Percentiles rank a stretch among this genome's conserved stretches.
Evolutionary conservation across 1,140 invertebrate genomes (phyloP).

Genomic region (Micrasema minimum): DNA sequence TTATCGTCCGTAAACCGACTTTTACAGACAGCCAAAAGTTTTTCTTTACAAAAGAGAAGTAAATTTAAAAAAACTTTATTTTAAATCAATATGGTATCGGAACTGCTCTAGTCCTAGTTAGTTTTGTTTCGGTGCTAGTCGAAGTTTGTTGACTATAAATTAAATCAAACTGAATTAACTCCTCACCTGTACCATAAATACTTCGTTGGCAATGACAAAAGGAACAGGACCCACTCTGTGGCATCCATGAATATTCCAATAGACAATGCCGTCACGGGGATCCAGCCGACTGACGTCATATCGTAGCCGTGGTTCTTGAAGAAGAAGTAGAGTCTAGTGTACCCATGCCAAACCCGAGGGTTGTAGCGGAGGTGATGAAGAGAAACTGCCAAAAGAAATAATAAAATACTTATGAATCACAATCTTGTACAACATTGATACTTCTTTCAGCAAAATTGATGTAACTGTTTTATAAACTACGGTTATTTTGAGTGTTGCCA

Average conservation of each 20-base stretch:
- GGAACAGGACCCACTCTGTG: slow-evolving; percentile 56
- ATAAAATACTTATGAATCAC: too few species aligned
- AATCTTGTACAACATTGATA: too few species aligned
- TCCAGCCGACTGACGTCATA: slow-evolving; percentile 39
- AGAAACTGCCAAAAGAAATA: slow-evolving; percentile 25
- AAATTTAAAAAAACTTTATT: too few species aligned
- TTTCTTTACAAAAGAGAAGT: too few species aligned
- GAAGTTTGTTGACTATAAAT: too few species aligned
- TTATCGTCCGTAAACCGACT: too few species aligned
- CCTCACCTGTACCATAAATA: slow-evolving; percentile 57
- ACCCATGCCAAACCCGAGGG: slow-evolving; percentile 17
- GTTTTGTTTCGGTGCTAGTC: too few species aligned
- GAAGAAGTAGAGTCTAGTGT: slow-evolving; percentile 41
- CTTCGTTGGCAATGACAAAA: slow-evolving; percentile 57
- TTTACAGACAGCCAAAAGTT: too few species aligned
- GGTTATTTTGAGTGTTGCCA: not conserved
- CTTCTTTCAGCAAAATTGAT: not conserved
- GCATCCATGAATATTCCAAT: slow-evolving; percentile 55
- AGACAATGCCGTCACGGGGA: slow-evolving; percentile 54
- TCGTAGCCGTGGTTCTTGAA: slow-evolving; percentile 25
- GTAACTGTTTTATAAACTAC: not conserved
- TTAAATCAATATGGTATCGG: too few species aligned
- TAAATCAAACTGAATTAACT: not conserved
- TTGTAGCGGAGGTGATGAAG: slow-evolving; percentile 22
- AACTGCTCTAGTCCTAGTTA: too few species aligned